These are phyloP conservation scores for Gymnoscelis rufifasciata DNA, from an alignment of 2,888 invertebrate genomes.

Conservation along the genomic window DNA sequence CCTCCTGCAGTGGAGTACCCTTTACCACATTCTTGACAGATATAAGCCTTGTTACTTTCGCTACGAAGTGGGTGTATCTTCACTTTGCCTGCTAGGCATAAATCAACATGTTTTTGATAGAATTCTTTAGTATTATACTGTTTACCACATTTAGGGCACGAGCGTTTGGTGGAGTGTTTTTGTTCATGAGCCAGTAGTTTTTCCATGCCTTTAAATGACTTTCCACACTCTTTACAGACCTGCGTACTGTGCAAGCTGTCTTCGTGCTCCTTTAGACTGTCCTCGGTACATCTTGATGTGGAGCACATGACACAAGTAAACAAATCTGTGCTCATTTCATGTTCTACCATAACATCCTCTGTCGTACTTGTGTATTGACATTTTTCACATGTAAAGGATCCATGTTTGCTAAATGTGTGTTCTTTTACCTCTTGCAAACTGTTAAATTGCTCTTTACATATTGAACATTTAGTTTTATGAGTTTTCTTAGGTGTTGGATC, in stretches of 20 bases:
- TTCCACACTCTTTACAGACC: conserved; percentile 63
- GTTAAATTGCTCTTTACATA: conserved; percentile 41
- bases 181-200: conserved; percentile 56
- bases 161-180: conserved; percentile 51
- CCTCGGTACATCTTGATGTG: conserved; percentile 39
- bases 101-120: conserved; percentile 55
- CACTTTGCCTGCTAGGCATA: conserved; percentile 53
- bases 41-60: conserved; percentile 21
- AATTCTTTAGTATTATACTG: conserved; percentile 58
- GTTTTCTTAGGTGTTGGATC: conserved; percentile 18
- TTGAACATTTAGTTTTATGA: conserved; percentile 35
- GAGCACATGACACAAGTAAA: conserved; percentile 51
- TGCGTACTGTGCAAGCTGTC: conserved; percentile 41
- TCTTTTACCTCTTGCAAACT: conserved; percentile 38
- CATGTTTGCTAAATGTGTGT: conserved; percentile 47
- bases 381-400: conserved; percentile 44
- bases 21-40: conserved; percentile 54
- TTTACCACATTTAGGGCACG: conserved; percentile 66
- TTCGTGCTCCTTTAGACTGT: conserved; percentile 48
- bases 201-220: conserved; percentile 47
- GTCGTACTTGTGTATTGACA: conserved; percentile 42
- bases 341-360: conserved; percentile 37
- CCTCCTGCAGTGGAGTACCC: conserved; percentile 51
- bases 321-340: conserved; percentile 35
- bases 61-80: conserved; percentile 61